Percentiles rank a stretch among this genome's conserved stretches.
These are phyloP conservation scores for Eclectus roratus DNA, from an alignment of 2,113 vertebrate species.

Conservation along the genomic window DNA sequence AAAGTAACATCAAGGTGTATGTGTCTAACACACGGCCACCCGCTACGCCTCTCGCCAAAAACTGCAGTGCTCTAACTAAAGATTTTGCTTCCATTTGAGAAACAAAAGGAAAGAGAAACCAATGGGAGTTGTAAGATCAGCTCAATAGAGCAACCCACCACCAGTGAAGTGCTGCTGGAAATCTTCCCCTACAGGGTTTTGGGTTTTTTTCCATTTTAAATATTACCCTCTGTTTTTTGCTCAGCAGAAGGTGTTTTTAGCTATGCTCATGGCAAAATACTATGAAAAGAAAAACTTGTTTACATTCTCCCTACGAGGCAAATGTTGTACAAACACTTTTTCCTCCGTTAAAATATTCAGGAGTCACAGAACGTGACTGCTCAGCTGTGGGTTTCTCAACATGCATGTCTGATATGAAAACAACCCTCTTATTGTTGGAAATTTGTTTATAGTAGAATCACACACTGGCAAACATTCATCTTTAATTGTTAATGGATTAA, in stretches of 20 bases:
- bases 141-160: not conserved
- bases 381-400: not conserved
- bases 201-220: not conserved
- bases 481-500: not conserved
- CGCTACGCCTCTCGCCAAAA: not conserved
- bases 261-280: not conserved
- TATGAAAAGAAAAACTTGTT: not conserved
- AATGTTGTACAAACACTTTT: not conserved
- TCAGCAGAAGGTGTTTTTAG: not conserved
- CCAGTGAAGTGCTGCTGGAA: not conserved
- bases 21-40: not conserved
- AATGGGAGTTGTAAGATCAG: not conserved
- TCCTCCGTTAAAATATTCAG: not conserved
- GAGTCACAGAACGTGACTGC: not conserved
- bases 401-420: slow-evolving; percentile 52
- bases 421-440: slow-evolving; percentile 22
- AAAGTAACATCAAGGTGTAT: not conserved
- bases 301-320: not conserved
- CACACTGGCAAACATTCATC: not conserved
- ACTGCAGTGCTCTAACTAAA: fast-evolving
- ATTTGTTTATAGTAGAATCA: slow-evolving; percentile 55
- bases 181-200: not conserved
- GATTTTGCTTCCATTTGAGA: not conserved
- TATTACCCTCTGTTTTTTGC: not conserved
- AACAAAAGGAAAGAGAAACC: not conserved